Evolutionary conservation across 2,113 vertebrate genomes (phyloP), one percentile per base, ranked within the genome.

Genomic region (Serilophus lunatus): DNA sequence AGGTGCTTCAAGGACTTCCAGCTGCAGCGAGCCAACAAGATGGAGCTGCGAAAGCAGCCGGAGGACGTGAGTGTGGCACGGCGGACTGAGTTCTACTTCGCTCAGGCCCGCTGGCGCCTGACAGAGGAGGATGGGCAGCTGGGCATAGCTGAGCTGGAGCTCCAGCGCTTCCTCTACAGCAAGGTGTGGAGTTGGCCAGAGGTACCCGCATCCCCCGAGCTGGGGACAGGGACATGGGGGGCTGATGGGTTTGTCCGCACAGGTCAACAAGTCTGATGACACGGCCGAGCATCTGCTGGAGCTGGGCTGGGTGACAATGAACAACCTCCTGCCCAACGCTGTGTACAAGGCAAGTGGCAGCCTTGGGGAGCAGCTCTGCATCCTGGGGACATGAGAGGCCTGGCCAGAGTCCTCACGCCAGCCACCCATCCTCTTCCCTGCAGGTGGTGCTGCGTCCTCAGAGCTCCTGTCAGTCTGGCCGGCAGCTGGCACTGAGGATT

Each of bases 1-100:
- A 99, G 99, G 91, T 99, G 99, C 97, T 99, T 99, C 92, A 99
- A 99, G 92, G 99, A 99, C 96, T 99, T 99, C 96, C 99, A 99
- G 88, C 98, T 99, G 65, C 99, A 99, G 84, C 97, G 99, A 45
- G 99, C 99, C 65, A 99, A 99, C 97, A 99, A 99, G 95, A 98
- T 99, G 98, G 99, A 99, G 96, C 98, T 99, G 76, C 98, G 99
- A 28, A 99, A 99, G 94, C 99, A 99, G 61, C 99, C 98, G 0
- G 99, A 99, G 96, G 99, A 99, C 0, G 98, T 99, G 68, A 99
- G 99, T 1, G 99, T 99, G 93, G 99, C 97, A 8, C 98, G 99
- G 50, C 97, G 99, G 29, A 99, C 99, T 0, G 99, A 99, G 96
- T 99, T 99, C 95, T 99, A 99, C 97, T 99, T 99, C 1, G 99